Percentiles rank a stretch among this genome's conserved stretches.
These are phyloP conservation scores for Cartodere bifasciata DNA, from an alignment of 2,888 invertebrate genomes.

Conservation along the genomic window DNA sequence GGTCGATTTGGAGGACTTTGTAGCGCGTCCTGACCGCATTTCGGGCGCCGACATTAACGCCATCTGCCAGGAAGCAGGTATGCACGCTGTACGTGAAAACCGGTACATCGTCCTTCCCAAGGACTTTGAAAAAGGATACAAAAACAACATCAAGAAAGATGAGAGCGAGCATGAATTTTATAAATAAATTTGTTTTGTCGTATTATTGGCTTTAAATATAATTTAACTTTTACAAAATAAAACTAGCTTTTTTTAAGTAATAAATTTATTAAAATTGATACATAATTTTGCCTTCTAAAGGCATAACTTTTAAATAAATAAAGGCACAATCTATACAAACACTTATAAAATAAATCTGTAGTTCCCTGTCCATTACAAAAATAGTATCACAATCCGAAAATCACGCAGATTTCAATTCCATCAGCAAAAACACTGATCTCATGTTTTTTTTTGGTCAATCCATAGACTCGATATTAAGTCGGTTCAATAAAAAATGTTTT, in stretches of 20 bases:
- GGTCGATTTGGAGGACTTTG: conserved; percentile 92
- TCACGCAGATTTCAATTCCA: too few relatives aligned
- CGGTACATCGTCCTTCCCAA: conserved; percentile 97
- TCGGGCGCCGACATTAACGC: conserved; percentile 99
- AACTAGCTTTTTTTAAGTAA: too few relatives aligned
- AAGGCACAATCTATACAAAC: conserved; percentile 34
- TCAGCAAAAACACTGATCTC: too few relatives aligned
- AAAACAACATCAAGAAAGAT: conserved; percentile 98
- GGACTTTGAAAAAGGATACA: conserved; percentile 99
- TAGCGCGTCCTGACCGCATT: conserved; percentile 95
- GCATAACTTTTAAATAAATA: conserved; percentile 32
- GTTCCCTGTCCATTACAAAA: conserved; percentile 30
- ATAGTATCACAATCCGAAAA: conserved; percentile 34
- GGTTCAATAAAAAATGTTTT: too few relatives aligned
- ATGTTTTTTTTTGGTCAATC: too few relatives aligned
- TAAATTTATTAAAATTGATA: conserved; percentile 29
- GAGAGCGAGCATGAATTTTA: conserved; percentile 99
- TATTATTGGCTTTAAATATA: too few relatives aligned
- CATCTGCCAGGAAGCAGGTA: conserved; percentile 99
- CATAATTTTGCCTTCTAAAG: conserved; percentile 26
- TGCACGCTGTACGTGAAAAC: conserved; percentile 99
- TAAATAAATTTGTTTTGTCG: conserved; percentile 54
- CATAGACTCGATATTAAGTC: too few relatives aligned
- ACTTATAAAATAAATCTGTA: conserved; percentile 26
- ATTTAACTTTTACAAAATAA: too few relatives aligned